Evolutionary conservation across 1,140 invertebrate genomes (phyloP), one percentile per base, ranked within the genome.

Genomic region (Lethrus apterus): DNA sequence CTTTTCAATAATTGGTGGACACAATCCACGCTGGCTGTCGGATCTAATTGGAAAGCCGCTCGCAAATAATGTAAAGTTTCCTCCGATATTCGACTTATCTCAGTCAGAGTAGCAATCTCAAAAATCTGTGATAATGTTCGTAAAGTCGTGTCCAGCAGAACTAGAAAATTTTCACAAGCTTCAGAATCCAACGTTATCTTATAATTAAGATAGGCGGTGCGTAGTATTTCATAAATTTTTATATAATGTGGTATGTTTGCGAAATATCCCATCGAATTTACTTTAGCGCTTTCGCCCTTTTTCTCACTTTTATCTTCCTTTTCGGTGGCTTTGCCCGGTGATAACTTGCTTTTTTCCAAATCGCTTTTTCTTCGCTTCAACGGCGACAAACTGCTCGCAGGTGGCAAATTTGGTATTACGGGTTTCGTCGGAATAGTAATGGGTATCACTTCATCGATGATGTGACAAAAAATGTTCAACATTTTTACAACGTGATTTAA

Each of bases 1-100:
- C 83, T 84, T 67, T 90, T 89, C 5, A 93, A 59, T 1, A 93
- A 60, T 70, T 92, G 87, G 19, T 86, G 81, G 0, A 93, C 83
- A 65, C 86, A 89, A 23, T 79, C 72, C 0, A 93, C 76, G 0
- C 86, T 81, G 1, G 70, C 64, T 2, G 80, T 78, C 0, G 87
- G 76, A 34, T 84, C 81, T 11, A 90, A 59, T 1, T 72, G 64
- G 47, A 93, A 78, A 0, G 84, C 80, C 2, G 75, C 74, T 55
- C 82, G 81, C 1, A 93, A 66, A 63, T 89, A 90, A 46, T 67
- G 71, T 0, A 94, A 70, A 19, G 93, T 66, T 62, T 94, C 90
- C 66, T 94, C 89, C 0, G 84, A 80, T 45, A 86, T 75, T 44
- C 74, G 71, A 1, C 80, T 80, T 34, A 84, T 77, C 60, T 91